Evolutionary conservation across 2,113 vertebrate species (phyloP), one percentile per base, ranked within the genome.

Genomic region (Psilopsiagon aurifrons): DNA sequence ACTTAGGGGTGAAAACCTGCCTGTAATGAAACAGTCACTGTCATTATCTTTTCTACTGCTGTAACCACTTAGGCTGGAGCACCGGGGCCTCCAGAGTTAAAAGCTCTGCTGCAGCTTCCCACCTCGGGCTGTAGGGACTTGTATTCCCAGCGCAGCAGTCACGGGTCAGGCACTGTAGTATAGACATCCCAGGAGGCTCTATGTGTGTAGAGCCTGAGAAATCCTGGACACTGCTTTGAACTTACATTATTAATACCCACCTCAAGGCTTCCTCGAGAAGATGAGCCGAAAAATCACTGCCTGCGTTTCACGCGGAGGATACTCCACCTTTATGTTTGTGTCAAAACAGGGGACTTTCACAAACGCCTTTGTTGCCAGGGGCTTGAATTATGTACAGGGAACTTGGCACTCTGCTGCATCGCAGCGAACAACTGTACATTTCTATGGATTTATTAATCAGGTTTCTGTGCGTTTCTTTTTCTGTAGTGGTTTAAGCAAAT

Each of bases 401-500:
- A 66, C 84, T 87, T 54, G 54, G 83, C 9, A 3, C 80, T 90
- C 64, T 8, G 2, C 83, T 90, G 66, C 76, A 66, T 73, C 9
- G 0, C 76, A 33, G 69, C 39, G 47, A 96, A 84, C 81, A 95
- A 55, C 83, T 49, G 69, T 33, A 35, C 64, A 73, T 84, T 86
- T 81, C 69, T 89, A 70, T 85, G 88, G 63, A 86, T 89, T 91
- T 94, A 96, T 94, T 95, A 91, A 94, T 92, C 13, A 1, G 41
- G 15, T 94, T 77, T 92, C 49, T 83, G n/a, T 27, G 80, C 80
- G 64, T 82, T 86, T 86, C 60, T 79, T 93, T 95, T 96, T 90
- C 92, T 96, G 86, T 83, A 91, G 95, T 87, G 94, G 83, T 82
- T 97, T 92, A 79, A 78, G 80, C 86, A 89, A 96, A 93, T 92